Conservation (phyloP, 2,888 invertebrate species). For the Saturnia pavonia region DNA sequence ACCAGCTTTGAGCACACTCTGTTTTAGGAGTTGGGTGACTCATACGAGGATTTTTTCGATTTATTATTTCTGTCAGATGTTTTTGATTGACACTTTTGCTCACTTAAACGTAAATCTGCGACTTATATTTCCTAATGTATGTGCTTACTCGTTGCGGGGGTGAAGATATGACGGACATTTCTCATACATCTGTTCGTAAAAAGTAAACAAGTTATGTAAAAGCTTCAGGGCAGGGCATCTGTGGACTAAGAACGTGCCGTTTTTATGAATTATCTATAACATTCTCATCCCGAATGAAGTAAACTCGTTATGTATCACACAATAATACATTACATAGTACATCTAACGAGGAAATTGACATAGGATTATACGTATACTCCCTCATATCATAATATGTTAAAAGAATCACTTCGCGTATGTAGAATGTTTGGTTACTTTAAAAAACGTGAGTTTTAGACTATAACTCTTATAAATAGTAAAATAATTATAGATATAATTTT, state of each 20-base stretch:
- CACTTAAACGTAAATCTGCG: background rate
- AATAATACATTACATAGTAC: background rate
- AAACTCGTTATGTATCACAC: background rate
- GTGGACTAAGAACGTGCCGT: too few species aligned
- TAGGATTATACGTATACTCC: background rate
- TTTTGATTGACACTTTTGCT: background rate
- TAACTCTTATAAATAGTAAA: slow-evolving; percentile 2
- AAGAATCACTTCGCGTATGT: background rate
- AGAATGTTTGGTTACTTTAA: background rate
- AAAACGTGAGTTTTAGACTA: background rate
- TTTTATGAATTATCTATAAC: background rate
- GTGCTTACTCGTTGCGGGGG: background rate
- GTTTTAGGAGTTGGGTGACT: background rate
- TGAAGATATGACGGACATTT: too few species aligned
- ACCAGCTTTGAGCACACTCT: background rate
- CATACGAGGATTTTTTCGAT: background rate
- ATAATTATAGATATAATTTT: slow-evolving; percentile 10
- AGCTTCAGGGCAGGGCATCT: too few species aligned
- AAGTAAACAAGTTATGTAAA: too few species aligned
- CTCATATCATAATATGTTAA: background rate
- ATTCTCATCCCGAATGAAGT: background rate
- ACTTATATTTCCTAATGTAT: background rate
- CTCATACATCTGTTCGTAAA: too few species aligned
- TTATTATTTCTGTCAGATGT: slow-evolving; percentile 1
- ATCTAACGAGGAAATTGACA: background rate